Base-by-base conservation (phyloP, 2,113 vertebrate species). In the Mus musculus region DNA sequence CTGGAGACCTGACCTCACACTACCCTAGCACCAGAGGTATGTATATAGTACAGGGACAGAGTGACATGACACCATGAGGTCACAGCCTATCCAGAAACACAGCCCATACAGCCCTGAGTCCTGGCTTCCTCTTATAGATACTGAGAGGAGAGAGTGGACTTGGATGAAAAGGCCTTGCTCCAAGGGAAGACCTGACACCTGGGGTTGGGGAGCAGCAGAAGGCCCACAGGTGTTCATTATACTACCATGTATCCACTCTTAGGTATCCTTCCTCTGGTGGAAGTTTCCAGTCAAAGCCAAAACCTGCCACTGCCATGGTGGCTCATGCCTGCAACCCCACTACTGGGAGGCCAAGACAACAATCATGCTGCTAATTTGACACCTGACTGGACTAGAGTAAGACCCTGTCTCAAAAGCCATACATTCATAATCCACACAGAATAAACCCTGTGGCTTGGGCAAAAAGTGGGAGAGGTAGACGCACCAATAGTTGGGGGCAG, bases 401-500 rank as follows among this genome's bases (percentile, higher is more conserved):
- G 46, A 24, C 30, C 17, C 10, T 20, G 46, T 36, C 46, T 67
- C 65, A 52, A 71, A 88, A 52, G 28, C 19, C 61, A 30, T 61
- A 42, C 59, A 12, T 3, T 17, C 39, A 69, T 2, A 69, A 49
- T n/a, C 73, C 20, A 85, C 13, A 46, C 13, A 76, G 20, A 85
- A 39, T 69, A 93, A 36, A 36, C 3, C 14, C 67, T 30, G 22
- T 69, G 71, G 63, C 59, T n/a, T 5, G 28, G 30, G 30, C 17
- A 13, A 49, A 36, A 49, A 39, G 28, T 0, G 19, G 3, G 0
- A 0, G 1, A 0, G 0, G 1, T 26, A 33, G 24, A 94, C 98
- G 33, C 97, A 99, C 99, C 99, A 99, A 99, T 99, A 99, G 98
- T 99, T 99, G 98, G 99, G 99, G 54, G 99, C 99, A 0, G 99